Evolutionary conservation across 2,888 invertebrate species (phyloP), one percentile per base, ranked within the genome.

Genomic region (Andrena camellia): DNA sequence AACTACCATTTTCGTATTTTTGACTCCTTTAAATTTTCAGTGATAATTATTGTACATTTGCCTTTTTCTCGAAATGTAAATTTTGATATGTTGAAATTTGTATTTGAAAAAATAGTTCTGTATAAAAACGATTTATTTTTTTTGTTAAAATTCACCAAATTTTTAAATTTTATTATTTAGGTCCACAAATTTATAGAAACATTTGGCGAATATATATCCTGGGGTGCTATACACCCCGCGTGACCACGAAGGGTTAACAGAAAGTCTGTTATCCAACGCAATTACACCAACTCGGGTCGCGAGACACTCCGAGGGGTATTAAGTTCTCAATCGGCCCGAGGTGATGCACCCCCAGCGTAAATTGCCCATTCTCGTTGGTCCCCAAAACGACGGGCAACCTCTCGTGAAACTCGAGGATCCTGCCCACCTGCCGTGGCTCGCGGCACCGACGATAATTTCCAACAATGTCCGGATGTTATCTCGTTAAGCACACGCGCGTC

Each of bases 401-500:
- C 23, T 23, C 54, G 33, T 23, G 64, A 69, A 69, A 66, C 26
- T 57, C 33, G 54, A 63, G 63, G 68, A 63, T 23, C 13, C 57
- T 48, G 52, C 7, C 78, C 59, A 83, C 73, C 78, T 75, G 78
- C 63, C 42, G 33, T 67, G 67, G 66, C 70, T 68, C 66, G 54
- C 69, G 64, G 68, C 70, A 63, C 68, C 31, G 63, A 52, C 68
- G 63, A 68, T 63, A 52, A 71, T 68, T 68, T 29, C 63, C 67
- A 71, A 74, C 78, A 75, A 81, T 78, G 75, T 54, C 75, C 75
- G 78, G 73, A 71, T 62, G 70, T 74, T 63, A 67, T 70, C 81
- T 73, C 75, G 69, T 71, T 64, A 71, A 72, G 29, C 35, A 33
- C 23, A 7, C 60, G 10, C 68, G 67, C 50, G 60, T 69, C 62